Conservation (phyloP, 2,797 vertebrate genomes). For the Lithobates sylvaticus region DNA sequence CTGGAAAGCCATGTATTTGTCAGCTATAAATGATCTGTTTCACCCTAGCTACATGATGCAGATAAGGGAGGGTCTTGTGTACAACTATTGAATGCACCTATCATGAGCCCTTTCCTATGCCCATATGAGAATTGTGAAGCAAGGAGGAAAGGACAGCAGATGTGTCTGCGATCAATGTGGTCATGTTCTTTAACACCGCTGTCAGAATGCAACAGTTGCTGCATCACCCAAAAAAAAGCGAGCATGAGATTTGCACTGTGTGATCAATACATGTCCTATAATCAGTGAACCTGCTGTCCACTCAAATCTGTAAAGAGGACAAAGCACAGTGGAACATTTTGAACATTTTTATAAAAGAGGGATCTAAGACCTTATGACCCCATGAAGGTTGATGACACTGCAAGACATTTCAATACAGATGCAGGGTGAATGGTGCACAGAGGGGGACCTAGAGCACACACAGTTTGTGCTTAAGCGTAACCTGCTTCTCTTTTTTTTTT, state of each 20-base stretch:
- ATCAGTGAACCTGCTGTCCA: slow-evolving; percentile 29
- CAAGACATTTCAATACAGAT: slow-evolving; percentile 67
- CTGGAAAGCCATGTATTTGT: no score
- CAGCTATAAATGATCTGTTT: no score
- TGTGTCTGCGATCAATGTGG: slow-evolving; percentile 34
- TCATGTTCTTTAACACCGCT: slow-evolving; percentile 32
- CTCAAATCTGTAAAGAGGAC: neutral
- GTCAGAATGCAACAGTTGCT: slow-evolving; percentile 10
- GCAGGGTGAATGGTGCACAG: slow-evolving; percentile 71
- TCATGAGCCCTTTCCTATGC: neutral
- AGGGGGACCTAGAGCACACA: slow-evolving; percentile 73
- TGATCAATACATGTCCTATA: slow-evolving; percentile 25
- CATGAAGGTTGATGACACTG: slow-evolving; percentile 67
- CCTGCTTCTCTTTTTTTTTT: neutral
- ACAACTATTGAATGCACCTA: neutral
- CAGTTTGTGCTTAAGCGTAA: slow-evolving; percentile 64
- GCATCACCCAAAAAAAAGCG: neutral
- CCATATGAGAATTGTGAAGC: neutral
- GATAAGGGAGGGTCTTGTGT: neutral
- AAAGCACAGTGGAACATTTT: neutral
- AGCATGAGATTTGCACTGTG: slow-evolving; percentile 11
- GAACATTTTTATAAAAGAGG: slow-evolving; percentile 24
- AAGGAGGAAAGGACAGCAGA: slow-evolving; percentile 29
- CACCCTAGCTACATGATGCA: neutral
- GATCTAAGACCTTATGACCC: slow-evolving; percentile 77